Evolutionary conservation across 2,888 invertebrate genomes (phyloP).

Genomic region (Thelaira solivaga): DNA sequence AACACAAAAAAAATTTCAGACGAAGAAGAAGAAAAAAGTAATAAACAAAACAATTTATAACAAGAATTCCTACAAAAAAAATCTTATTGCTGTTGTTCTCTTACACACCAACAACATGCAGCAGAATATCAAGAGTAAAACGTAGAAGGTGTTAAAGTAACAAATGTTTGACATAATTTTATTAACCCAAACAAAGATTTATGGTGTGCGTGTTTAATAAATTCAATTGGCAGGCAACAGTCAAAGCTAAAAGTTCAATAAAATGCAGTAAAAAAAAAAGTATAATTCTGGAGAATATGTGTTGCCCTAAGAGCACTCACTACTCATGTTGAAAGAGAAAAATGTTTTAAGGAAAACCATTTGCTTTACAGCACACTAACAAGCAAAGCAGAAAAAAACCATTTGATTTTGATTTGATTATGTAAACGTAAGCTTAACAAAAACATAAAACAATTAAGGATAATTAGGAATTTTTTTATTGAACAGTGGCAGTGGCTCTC

Average conservation of each 20-base stretch:
- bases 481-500: too few species aligned
- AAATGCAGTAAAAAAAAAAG: not conserved
- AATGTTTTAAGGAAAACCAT: too few species aligned
- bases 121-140: not conserved
- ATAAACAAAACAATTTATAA: not conserved
- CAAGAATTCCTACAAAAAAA: not conserved
- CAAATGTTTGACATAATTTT: constrained; percentile 56
- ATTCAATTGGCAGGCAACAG: not conserved
- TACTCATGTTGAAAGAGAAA: too few species aligned
- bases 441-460: too few species aligned
- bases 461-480: too few species aligned
- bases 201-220: not conserved
- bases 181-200: constrained; percentile 36
- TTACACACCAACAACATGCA: too few species aligned
- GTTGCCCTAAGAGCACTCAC: too few species aligned
- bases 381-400: too few species aligned
- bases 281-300: not conserved
- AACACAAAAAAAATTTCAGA: too few species aligned
- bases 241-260: not conserved
- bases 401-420: too few species aligned
- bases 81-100: not conserved
- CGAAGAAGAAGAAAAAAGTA: not conserved
- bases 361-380: too few species aligned
- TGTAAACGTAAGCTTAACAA: too few species aligned
- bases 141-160: constrained; percentile 52